Evolutionary conservation across 2,797 vertebrate genomes (phyloP).

Genomic region (Sebastes kiyomatsui): DNA sequence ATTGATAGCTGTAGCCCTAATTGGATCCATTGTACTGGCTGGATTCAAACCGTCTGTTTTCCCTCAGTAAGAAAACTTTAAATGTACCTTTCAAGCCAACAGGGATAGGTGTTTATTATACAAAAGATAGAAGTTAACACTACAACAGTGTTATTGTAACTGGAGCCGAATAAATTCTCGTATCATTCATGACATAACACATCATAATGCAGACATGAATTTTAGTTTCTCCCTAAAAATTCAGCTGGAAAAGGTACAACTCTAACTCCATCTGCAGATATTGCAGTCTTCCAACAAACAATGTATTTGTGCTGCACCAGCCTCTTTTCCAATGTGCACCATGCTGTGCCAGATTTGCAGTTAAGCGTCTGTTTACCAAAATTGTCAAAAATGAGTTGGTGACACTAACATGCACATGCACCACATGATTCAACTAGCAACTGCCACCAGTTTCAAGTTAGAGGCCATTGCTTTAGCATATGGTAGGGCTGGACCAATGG

Average conservation of each 20-base stretch:
- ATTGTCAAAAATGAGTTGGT: background rate
- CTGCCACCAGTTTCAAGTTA: background rate
- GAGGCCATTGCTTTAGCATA: background rate
- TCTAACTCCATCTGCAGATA: background rate
- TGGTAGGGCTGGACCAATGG: background rate
- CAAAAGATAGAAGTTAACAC: background rate
- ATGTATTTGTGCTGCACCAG: background rate
- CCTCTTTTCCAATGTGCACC: background rate
- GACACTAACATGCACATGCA: background rate
- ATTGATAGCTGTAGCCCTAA: too few relatives aligned
- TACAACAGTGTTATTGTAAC: too few relatives aligned
- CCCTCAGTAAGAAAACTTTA: background rate
- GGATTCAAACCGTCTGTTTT: background rate
- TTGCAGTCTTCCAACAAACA: background rate
- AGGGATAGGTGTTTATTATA: background rate
- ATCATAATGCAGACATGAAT: background rate
- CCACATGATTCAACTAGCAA: background rate
- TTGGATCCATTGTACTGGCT: background rate
- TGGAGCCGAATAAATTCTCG: too few relatives aligned
- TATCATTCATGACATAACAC: background rate
- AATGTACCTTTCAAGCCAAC: background rate
- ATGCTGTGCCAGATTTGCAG: background rate
- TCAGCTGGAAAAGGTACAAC: background rate
- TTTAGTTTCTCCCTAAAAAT: background rate
- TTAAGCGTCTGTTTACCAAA: background rate